These are phyloP conservation scores for Spilarctia lutea DNA, from an alignment of 2,888 invertebrate species.

Conservation along the genomic window DNA sequence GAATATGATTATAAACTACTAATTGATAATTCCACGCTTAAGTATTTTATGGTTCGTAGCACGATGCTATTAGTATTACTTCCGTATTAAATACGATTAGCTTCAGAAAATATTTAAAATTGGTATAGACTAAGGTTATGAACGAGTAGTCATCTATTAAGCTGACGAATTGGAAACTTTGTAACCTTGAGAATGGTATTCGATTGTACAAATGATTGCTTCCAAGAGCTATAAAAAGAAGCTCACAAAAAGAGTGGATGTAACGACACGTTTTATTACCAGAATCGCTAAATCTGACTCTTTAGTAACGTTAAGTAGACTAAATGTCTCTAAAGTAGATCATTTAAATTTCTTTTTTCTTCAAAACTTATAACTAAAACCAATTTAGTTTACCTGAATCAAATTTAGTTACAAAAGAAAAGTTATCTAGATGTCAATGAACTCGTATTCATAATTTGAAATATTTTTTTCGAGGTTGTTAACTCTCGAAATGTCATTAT, in stretches of 20 bases:
- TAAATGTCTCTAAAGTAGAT: not conserved
- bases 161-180: not conserved
- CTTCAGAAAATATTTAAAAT: not conserved
- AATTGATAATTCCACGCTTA: not conserved
- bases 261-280: not conserved
- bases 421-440: not conserved
- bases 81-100: conserved; percentile 1
- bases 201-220: not conserved
- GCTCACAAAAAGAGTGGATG: not conserved
- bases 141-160: not conserved
- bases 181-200: not conserved
- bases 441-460: not conserved
- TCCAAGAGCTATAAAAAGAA: not conserved
- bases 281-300: not conserved
- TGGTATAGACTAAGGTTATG: not conserved
- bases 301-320: not conserved
- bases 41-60: not conserved
- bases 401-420: not conserved
- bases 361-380: not conserved
- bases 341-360: not conserved
- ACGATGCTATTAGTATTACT: not conserved
- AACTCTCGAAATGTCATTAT: not conserved
- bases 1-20: not conserved
- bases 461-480: not conserved
- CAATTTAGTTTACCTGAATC: not conserved